These are phyloP conservation scores for Hirtodrosophila confusa DNA, from an alignment of 2,888 invertebrate species.

Conservation along the genomic window DNA sequence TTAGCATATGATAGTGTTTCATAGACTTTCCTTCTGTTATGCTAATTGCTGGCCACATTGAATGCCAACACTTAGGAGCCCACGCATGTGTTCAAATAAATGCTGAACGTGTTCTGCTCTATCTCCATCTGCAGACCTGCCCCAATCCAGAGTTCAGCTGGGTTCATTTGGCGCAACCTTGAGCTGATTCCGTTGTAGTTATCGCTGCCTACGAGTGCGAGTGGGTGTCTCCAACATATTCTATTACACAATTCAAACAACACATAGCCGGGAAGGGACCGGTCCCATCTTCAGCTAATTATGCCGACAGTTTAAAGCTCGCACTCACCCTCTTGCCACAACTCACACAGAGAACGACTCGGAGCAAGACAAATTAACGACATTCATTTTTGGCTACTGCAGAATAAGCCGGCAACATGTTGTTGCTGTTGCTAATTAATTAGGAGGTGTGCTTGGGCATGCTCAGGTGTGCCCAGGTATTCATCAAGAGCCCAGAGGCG, in stretches of 20 bases:
- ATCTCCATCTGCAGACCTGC: slow-evolving; percentile 34
- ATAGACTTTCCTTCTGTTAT: slow-evolving; percentile 23
- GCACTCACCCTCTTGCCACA: slow-evolving; percentile 3
- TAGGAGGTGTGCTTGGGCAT: slow-evolving; percentile 57
- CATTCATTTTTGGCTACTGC: slow-evolving; percentile 35
- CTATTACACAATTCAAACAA: slow-evolving; percentile 20
- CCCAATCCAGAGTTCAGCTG: slow-evolving; percentile 47
- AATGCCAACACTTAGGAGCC: slow-evolving; percentile 21
- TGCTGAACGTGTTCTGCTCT: slow-evolving; percentile 13
- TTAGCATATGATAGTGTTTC: slow-evolving; percentile 23
- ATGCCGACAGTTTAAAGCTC: slow-evolving; percentile 33
- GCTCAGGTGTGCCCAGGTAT: slow-evolving; percentile 47
- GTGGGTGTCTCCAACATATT: slow-evolving; percentile 34
- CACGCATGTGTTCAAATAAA: slow-evolving; percentile 42
- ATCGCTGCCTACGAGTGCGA: slow-evolving; percentile 6
- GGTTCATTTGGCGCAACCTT: slow-evolving; percentile 54
- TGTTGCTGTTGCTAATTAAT: slow-evolving; percentile 64
- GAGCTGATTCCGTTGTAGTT: slow-evolving; percentile 29
- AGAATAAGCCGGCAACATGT: slow-evolving; percentile 27
- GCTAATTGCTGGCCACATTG: background rate
- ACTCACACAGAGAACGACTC: slow-evolving; percentile 15
- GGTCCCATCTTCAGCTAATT: slow-evolving; percentile 62
- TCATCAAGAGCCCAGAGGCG: slow-evolving; percentile 22
- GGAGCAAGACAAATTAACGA: slow-evolving; percentile 45
- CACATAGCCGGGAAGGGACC: slow-evolving; percentile 21